Base-by-base conservation (phyloP, 30 jellyfish, hydroid and myxozoan species). In the Sanderia malayensis region DNA sequence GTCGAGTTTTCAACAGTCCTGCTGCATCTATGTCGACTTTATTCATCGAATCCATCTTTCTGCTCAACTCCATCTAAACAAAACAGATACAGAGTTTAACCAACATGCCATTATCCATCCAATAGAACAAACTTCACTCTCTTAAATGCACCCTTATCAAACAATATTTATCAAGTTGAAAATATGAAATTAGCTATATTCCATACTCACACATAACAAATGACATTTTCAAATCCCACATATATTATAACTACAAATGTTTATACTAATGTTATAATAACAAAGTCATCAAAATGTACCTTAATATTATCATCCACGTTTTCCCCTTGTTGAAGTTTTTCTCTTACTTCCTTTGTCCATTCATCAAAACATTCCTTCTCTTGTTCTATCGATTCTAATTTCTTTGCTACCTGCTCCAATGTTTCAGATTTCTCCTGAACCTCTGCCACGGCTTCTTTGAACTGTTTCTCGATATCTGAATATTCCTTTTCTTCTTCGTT, bases 341-440 rank as follows among this genome's bases (percentile, higher is more conserved):
- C 74, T 27, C 65, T 78, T 0, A 80, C 73, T 28, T 70, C 61
- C 15, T 68, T 59, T 26, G 84, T 72, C 93, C 84, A 80, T 57
- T 69, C 79, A 44, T 80, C 84, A 59, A 80, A 60, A 44, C 52
- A 47, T 27, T 70, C 84, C 73, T 80, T 58, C 37, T 80, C 93
- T 30, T 58, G 55, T 58, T 80, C 93, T 25, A 80, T 69, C 41
- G 84, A 46, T 60, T 80, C 93, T 22, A 80, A 29, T 28, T 80
- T 65, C 27, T 55, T 84, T 15, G 93, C 93, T 1, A 70, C 93
- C 25, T 66, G 53, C 26, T 57, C 89, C 41, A 78, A n/a, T 6
- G 60, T 55, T 41, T 78, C 41, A 17, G 89, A 41, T 67, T 78
- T 78, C 20, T 78, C 82, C 55, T 65, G 61, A 31, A 78, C 74